Conservation (phyloP, 37 sponge, comb jelly and placozoan species). For the Diacarnus erythraeanus region DNA sequence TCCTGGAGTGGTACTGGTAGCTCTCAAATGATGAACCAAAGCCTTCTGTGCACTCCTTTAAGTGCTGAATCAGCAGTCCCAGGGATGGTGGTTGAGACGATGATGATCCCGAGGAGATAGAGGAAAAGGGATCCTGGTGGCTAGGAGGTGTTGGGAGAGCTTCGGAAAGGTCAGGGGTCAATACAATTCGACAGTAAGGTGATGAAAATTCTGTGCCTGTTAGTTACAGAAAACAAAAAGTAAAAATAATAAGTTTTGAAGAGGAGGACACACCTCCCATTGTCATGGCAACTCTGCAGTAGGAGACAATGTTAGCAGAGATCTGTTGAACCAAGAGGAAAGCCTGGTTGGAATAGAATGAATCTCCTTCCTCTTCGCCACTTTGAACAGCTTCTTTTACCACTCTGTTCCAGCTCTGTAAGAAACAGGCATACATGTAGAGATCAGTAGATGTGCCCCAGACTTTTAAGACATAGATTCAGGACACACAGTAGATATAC, state of each 20-base stretch:
- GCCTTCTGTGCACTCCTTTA: slow-evolving; percentile 57
- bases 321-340: slow-evolving; percentile 52
- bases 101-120: background rate
- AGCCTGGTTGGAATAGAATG: slow-evolving; percentile 12
- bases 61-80: slow-evolving; percentile 51
- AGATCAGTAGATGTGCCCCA: no score
- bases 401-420: slow-evolving; percentile 18
- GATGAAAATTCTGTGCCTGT: slow-evolving; percentile 43
- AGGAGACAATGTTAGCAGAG: slow-evolving; percentile 60
- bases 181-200: slow-evolving; percentile 29
- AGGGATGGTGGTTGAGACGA: slow-evolving; percentile 45
- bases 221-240: background rate
- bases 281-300: slow-evolving; percentile 73
- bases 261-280: slow-evolving; percentile 43
- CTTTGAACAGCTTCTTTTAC: slow-evolving; percentile 5
- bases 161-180: slow-evolving; percentile 52
- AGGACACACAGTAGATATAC: no score
- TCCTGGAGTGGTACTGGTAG: slow-evolving; percentile 41
- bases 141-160: background rate
- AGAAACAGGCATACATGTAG: no score
- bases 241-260: background rate
- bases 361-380: background rate
- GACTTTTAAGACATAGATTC: no score
- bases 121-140: slow-evolving; percentile 2
- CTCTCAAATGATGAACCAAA: slow-evolving; percentile 35